Evolutionary conservation across 2,888 invertebrate species (phyloP).

Genomic region (Mesorhabditis spiculigera): DNA sequence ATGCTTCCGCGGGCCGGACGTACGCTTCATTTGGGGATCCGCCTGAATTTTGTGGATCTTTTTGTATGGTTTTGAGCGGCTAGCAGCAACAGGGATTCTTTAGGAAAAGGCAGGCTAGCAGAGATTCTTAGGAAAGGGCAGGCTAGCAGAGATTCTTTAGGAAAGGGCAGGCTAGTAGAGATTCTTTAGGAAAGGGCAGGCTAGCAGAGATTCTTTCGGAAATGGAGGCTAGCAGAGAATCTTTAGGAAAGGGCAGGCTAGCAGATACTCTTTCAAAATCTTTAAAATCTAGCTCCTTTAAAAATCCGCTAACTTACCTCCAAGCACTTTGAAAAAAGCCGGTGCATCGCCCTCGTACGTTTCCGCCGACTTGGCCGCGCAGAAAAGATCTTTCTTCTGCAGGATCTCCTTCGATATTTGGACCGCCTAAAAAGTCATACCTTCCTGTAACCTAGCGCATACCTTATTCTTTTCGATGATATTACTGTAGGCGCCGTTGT

Average conservation of each 20-base stretch:
- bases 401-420: conserved; percentile 42
- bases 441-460: not conserved
- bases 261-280: too few relatives aligned
- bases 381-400: conserved; percentile 39
- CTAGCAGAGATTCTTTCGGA: too few relatives aligned
- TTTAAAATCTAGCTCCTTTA: conserved; percentile 12
- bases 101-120: too few relatives aligned
- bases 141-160: too few relatives aligned
- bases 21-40: conserved; percentile 8
- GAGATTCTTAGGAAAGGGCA: too few relatives aligned
- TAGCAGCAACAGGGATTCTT: conserved; percentile 7
- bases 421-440: conserved; percentile 23
- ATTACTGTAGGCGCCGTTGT: conserved; percentile 36
- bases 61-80: not conserved
- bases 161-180: too few relatives aligned
- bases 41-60: not conserved
- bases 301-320: conserved; percentile 12
- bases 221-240: too few relatives aligned
- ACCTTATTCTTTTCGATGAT: conserved; percentile 44
- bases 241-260: too few relatives aligned
- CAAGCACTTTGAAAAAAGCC: conserved; percentile 21
- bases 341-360: conserved; percentile 12
- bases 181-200: too few relatives aligned
- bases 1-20: conserved; percentile 10
- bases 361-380: conserved; percentile 27